phyloP scores from a whole-genome alignment of 2,113 vertebrate species.

The Thalassarche chlororhynchos region DNA sequence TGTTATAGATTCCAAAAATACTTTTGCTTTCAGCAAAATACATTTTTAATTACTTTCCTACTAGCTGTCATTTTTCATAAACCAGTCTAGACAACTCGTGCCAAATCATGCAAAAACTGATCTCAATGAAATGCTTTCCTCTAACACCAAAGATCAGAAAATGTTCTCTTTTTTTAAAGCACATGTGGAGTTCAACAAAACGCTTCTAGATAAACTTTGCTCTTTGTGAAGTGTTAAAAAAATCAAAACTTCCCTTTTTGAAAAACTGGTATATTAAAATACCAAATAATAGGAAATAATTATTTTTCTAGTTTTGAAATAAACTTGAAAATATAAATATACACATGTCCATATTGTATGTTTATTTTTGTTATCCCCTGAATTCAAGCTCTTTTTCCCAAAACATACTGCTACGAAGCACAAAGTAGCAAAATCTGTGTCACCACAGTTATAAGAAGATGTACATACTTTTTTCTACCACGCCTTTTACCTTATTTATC shows the following conservation, averaged over 20 bases:
- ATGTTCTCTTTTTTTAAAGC: neutral
- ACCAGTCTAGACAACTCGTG: conserved; percentile 76
- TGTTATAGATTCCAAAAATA: conserved; percentile 84
- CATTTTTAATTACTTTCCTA: conserved; percentile 86
- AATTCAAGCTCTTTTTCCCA: conserved; percentile 2
- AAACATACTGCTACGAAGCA: neutral
- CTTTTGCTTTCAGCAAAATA: conserved; percentile 86
- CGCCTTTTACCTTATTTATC: conserved; percentile 26
- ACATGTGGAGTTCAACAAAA: neutral
- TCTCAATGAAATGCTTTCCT: conserved; percentile 71
- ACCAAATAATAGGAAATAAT: neutral
- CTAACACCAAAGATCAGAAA: conserved; percentile 65
- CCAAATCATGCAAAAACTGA: conserved; percentile 79
- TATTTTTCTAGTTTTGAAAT: neutral
- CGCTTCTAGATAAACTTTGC: neutral
- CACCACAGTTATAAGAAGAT: neutral
- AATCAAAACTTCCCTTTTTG: neutral
- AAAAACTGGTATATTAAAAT: neutral
- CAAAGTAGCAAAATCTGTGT: neutral
- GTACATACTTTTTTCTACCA: neutral
- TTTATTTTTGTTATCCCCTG: neutral
- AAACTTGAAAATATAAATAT: neutral
- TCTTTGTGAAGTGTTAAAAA: neutral
- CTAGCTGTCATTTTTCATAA: conserved; percentile 86
- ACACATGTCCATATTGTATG: neutral